These are phyloP conservation scores for Bufo bufo DNA, from an alignment of 2,113 vertebrate species.

Conservation along the genomic window DNA sequence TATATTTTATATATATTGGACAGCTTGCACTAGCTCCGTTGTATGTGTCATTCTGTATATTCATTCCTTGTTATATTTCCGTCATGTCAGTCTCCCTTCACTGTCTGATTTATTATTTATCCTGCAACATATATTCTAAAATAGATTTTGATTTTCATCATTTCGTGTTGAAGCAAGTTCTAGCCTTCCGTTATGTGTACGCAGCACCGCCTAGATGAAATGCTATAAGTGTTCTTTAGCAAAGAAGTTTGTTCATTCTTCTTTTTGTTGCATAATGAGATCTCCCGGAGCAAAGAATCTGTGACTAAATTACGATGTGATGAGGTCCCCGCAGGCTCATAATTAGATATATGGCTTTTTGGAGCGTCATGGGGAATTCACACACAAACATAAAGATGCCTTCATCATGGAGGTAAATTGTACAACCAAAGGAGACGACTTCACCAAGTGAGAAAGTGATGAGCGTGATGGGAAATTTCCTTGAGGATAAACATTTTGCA, in stretches of 20 bases:
- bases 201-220: background rate
- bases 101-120: no score
- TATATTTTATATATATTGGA: no score
- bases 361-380: background rate
- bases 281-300: conserved; percentile 6
- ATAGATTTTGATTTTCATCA: no score
- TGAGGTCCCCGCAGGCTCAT: background rate
- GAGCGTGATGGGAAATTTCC: background rate
- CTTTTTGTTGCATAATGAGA: background rate
- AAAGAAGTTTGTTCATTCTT: background rate
- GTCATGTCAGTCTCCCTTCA: no score
- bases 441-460: background rate
- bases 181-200: no score
- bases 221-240: background rate
- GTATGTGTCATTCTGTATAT: no score
- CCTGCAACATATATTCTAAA: no score
- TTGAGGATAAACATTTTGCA: no score
- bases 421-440: background rate
- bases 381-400: background rate
- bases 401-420: background rate
- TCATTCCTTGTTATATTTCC: no score
- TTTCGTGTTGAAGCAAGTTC: no score
- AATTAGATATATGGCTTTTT: background rate
- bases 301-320: conserved; percentile 7
- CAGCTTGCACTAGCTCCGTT: no score